Evolutionary conservation across 2,888 invertebrate genomes (phyloP).

Genomic region (Druceiella hillmani): DNA sequence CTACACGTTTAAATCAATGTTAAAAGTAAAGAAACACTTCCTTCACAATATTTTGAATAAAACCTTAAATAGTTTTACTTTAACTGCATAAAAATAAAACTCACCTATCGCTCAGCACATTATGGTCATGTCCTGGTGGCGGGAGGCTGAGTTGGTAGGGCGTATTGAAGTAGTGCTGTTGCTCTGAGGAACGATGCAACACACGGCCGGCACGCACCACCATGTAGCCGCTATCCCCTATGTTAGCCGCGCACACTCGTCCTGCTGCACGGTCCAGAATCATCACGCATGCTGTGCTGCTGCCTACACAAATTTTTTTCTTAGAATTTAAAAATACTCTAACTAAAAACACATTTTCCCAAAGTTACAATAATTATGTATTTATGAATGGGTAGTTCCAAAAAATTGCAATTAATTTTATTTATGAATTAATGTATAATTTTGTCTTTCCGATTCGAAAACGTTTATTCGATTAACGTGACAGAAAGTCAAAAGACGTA

Average conservation of each 20-base stretch:
- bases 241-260: conserved; percentile 92
- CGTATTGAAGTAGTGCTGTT: conserved; percentile 98
- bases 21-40: too few species aligned
- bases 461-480: too few species aligned
- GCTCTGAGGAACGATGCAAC: conserved; percentile 91
- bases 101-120: conserved; percentile 85
- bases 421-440: too few species aligned
- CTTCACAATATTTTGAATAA: too few species aligned
- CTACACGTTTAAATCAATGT: too few species aligned
- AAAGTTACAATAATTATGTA: too few species aligned
- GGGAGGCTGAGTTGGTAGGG: conserved; percentile 95
- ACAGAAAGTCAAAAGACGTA: too few species aligned
- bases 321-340: not conserved
- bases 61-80: too few species aligned
- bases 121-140: conserved; percentile 82
- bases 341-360: not conserved
- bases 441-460: too few species aligned
- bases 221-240: conserved; percentile 98
- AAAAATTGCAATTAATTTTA: too few species aligned
- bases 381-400: too few species aligned
- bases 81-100: conserved; percentile 7
- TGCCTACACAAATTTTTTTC: conserved; percentile 73
- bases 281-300: conserved; percentile 97
- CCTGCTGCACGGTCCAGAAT: conserved; percentile 86
- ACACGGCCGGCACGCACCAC: conserved; percentile 83